Base-by-base conservation (phyloP, 2,113 vertebrate genomes). In the Etia nguti region DNA sequence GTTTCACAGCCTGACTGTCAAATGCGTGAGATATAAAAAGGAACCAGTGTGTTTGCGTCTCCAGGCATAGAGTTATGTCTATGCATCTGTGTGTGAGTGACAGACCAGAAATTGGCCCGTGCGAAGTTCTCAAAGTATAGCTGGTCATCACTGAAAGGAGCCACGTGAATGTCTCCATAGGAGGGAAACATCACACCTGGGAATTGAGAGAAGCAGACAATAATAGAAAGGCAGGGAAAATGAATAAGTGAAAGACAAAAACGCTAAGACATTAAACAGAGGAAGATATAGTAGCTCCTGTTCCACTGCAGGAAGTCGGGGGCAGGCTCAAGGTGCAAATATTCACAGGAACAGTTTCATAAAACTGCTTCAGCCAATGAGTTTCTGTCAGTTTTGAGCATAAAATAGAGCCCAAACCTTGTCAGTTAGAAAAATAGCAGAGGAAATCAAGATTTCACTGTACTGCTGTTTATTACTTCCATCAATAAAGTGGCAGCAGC, bases 91-190 rank as follows among this genome's bases (percentile, higher is more conserved):
- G 62, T 29, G n/a, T 73, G n/a, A 12, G n/a, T 10, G 48, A 18
- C 65, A 90, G 65, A 97, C 96, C 97, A 97, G 93, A 97, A 97
- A 84, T 75, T 96, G 89, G 96, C 95, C 86, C 94, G 96, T 57
- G 94, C 96, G 84, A 94, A 93, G 90, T 96, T 95, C 90, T 98
- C 97, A 80, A 96, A 89, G 94, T 97, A 97, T 79, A 98, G 96
- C 83, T 97, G 96, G 26, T 97, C 96, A 79, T 98, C 96, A 22
- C 94, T 97, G 94, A 98, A 97, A 57, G 97, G 97, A 85, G 97
- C 95, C 93, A 97, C 88, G 79, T 97, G 95, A 83, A 97, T 96
- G 86, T 97, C 96, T 36, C 95, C 95, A 68, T 70, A 95, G n/a
- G 95, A 96, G 4, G 95, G 97, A 83, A 98, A 97, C 95, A 97